phyloP scores from a whole-genome alignment of 2,797 vertebrate genomes.

The Tokudaia muenninki region DNA sequence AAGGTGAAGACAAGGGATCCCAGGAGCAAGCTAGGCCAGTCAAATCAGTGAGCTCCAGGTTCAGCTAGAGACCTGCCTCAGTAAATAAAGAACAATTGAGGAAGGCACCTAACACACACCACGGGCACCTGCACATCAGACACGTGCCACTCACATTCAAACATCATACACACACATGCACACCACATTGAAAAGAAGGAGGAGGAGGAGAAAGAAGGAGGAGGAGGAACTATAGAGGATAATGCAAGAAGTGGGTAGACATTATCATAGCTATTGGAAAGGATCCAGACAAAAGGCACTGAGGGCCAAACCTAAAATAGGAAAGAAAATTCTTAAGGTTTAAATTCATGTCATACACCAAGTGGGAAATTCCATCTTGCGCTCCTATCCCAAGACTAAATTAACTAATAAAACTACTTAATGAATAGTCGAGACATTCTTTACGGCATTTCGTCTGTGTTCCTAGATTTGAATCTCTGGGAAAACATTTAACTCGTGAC shows the following conservation, averaged over 20 bases:
- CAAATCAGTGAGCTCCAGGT: neutral
- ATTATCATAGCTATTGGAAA: neutral
- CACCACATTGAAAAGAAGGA: neutral
- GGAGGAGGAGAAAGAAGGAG: neutral
- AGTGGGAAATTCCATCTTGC: slow-evolving; percentile 58
- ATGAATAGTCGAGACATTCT: slow-evolving; percentile 29
- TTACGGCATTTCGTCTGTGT: slow-evolving; percentile 56
- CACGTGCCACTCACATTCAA: neutral
- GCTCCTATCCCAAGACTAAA: slow-evolving; percentile 29
- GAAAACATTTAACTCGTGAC: slow-evolving; percentile 46
- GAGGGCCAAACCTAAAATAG: neutral
- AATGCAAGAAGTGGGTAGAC: neutral
- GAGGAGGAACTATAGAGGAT: neutral
- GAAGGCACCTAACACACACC: neutral
- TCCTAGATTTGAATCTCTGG: slow-evolving; percentile 50
- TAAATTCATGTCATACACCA: slow-evolving; percentile 54
- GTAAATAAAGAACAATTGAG: neutral
- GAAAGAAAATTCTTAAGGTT: neutral
- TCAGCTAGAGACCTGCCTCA: neutral
- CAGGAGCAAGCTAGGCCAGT: neutral
- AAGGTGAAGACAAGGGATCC: neutral
- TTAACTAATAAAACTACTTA: slow-evolving; percentile 63
- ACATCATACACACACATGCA: neutral
- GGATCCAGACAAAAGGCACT: slow-evolving; percentile 13
- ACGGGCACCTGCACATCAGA: neutral